phyloP scores from a whole-genome alignment of 2,113 vertebrate genomes.

The Meriones unguiculatus region DNA sequence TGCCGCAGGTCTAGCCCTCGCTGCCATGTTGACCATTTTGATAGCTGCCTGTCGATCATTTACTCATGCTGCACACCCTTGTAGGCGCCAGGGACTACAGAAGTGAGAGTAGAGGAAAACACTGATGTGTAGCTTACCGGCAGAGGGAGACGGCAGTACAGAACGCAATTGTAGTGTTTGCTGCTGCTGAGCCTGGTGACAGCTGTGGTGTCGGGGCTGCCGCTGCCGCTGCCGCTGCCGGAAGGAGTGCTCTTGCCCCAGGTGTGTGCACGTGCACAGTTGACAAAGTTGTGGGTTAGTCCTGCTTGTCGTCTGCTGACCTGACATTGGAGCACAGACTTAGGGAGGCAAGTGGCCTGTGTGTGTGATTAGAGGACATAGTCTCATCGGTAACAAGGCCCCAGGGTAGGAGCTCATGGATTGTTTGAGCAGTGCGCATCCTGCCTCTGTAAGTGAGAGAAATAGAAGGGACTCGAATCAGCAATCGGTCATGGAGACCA shows the following conservation, averaged over 20 bases:
- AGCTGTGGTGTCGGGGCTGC: not conserved
- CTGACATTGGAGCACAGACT: not conserved
- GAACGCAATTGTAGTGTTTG: not conserved
- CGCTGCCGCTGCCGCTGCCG: not conserved
- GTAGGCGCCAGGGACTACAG: not conserved
- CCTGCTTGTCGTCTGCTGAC: not conserved
- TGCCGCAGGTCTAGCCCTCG: not conserved
- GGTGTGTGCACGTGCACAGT: not conserved
- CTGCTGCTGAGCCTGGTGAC: not conserved
- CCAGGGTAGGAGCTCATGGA: not conserved
- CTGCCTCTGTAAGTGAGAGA: not conserved
- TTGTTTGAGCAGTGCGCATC: not conserved
- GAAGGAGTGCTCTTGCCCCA: not conserved
- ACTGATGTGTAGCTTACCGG: not conserved
- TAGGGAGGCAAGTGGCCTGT: not conserved
- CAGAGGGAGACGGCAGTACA: not conserved
- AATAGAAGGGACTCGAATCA: not conserved
- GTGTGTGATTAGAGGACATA: not conserved
- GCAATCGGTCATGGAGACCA: not conserved
- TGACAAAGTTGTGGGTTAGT: not conserved
- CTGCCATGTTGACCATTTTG: not conserved
- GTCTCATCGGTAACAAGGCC: not conserved
- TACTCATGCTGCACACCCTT: not conserved
- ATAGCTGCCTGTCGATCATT: not conserved
- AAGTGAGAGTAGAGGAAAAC: not conserved